Conservation (phyloP, 2,797 vertebrate species). For the Amniataba percoides region DNA sequence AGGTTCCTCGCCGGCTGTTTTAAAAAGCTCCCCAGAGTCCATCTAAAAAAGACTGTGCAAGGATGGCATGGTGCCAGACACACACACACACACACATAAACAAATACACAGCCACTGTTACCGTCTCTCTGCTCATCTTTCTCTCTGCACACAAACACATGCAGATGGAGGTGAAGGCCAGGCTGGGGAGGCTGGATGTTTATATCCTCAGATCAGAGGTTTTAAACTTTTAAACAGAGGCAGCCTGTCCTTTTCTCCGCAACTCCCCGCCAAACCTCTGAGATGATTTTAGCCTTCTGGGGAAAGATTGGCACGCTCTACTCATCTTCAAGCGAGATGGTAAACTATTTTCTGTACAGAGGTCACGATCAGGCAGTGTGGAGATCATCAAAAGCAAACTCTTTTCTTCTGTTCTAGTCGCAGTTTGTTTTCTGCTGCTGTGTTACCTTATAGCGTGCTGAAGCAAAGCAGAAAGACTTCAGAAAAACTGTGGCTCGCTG, state of each 20-base stretch:
- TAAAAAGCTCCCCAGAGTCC: constrained; percentile 51
- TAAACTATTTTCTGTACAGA: constrained; percentile 23
- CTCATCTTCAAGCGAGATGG: constrained; percentile 18
- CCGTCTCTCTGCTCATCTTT: constrained; percentile 15
- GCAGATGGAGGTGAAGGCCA: constrained; percentile 51
- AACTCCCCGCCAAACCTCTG: constrained; percentile 27
- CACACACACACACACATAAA: constrained; percentile 29
- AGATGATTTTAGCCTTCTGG: constrained; percentile 27
- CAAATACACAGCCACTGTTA: constrained; percentile 30
- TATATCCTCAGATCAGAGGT: constrained; percentile 47
- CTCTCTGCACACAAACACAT: constrained; percentile 20
- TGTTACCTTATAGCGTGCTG: neutral
- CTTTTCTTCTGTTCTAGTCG: neutral
- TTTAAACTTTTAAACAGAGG: constrained; percentile 41
- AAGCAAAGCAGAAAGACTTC: constrained; percentile 23
- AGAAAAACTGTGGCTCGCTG: constrained; percentile 21
- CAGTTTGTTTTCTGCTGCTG: constrained; percentile 10
- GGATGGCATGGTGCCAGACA: constrained; percentile 33
- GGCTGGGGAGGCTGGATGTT: constrained; percentile 50
- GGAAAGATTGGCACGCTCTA: constrained; percentile 12
- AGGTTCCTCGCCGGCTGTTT: constrained; percentile 37
- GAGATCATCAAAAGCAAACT: constrained; percentile 3
- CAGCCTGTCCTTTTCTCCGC: constrained; percentile 24
- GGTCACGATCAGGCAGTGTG: neutral
- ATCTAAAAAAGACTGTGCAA: constrained; percentile 44